Conservation (phyloP, 2,888 invertebrate species). For the Masnerella sp. region DNA sequence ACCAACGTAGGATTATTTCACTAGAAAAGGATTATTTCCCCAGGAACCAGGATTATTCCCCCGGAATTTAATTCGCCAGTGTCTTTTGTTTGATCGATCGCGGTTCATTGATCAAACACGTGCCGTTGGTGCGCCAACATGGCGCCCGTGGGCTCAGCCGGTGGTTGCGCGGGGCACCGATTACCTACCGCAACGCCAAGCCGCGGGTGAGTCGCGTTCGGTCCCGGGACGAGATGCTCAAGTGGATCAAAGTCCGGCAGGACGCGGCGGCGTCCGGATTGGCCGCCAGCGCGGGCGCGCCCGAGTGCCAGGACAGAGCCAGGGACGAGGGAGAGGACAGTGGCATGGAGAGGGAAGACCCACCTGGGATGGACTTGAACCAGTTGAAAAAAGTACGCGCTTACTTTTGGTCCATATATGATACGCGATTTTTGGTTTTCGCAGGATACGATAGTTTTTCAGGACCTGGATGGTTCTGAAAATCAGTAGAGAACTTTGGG, state of each 20-base stretch:
- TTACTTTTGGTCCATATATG: slow-evolving; percentile 2
- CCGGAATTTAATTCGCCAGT: too few relatives aligned
- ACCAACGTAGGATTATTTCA: too few relatives aligned
- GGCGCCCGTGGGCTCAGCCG: slow-evolving; percentile 2
- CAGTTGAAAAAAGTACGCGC: slow-evolving; percentile 74
- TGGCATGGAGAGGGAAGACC: slow-evolving; percentile 74
- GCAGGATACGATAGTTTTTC: too few relatives aligned
- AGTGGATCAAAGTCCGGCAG: slow-evolving; percentile 76
- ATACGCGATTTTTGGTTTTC: not conserved
- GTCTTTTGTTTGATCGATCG: slow-evolving; percentile 32
- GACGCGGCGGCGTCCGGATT: slow-evolving; percentile 65
- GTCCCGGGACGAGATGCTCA: slow-evolving; percentile 68
- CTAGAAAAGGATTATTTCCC: too few relatives aligned
- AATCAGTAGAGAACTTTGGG: too few relatives aligned
- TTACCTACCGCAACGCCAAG: slow-evolving; percentile 30
- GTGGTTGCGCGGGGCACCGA: not conserved
- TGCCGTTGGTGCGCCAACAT: slow-evolving; percentile 16
- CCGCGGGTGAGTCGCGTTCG: slow-evolving; percentile 28
- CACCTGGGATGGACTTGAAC: slow-evolving; percentile 70
- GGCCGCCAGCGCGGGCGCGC: slow-evolving; percentile 33
- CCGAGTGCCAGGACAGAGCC: slow-evolving; percentile 45
- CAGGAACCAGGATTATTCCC: too few relatives aligned
- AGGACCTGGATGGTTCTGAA: too few relatives aligned
- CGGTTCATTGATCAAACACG: slow-evolving; percentile 42
- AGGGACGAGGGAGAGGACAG: slow-evolving; percentile 73